These are phyloP conservation scores for Sus cebifrons DNA, from an alignment of 2,797 vertebrate genomes.

Conservation along the genomic window DNA sequence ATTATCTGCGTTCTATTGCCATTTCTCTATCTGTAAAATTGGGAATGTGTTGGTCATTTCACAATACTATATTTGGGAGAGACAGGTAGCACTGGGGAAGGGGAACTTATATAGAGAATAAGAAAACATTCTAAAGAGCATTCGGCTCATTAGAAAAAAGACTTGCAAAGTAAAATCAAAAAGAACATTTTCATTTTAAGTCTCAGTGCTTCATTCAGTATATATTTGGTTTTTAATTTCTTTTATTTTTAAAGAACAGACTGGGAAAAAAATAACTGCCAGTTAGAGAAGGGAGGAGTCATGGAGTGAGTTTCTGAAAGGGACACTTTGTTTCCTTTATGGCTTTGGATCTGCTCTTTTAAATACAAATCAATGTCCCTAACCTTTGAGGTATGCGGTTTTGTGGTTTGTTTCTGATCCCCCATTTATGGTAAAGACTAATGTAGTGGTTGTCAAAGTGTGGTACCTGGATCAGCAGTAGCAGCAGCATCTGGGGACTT, in stretches of 20 bases:
- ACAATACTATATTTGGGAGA: not conserved
- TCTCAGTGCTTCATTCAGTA: not conserved
- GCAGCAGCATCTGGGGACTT: not conserved
- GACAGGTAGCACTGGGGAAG: not conserved
- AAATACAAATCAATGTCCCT: not conserved
- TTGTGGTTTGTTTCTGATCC: not conserved
- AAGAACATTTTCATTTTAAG: slow-evolving; percentile 18
- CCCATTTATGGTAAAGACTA: not conserved
- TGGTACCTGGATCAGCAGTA: not conserved
- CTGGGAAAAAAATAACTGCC: not conserved
- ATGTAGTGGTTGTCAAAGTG: not conserved
- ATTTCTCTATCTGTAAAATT: slow-evolving; percentile 26
- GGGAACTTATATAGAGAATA: not conserved
- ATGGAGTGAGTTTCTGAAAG: not conserved
- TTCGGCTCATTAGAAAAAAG: not conserved
- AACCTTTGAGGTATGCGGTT: not conserved
- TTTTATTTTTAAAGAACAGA: slow-evolving; percentile 50
- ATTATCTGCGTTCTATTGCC: not conserved
- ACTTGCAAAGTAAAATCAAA: slow-evolving; percentile 12
- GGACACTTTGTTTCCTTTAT: not conserved
- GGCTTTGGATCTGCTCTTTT: not conserved
- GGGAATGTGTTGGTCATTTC: not conserved
- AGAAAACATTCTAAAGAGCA: not conserved
- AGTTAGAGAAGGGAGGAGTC: not conserved
- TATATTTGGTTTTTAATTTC: slow-evolving; percentile 43